phyloP scores from a whole-genome alignment of 2,888 invertebrate genomes.

The Phanerotoma sp. region DNA sequence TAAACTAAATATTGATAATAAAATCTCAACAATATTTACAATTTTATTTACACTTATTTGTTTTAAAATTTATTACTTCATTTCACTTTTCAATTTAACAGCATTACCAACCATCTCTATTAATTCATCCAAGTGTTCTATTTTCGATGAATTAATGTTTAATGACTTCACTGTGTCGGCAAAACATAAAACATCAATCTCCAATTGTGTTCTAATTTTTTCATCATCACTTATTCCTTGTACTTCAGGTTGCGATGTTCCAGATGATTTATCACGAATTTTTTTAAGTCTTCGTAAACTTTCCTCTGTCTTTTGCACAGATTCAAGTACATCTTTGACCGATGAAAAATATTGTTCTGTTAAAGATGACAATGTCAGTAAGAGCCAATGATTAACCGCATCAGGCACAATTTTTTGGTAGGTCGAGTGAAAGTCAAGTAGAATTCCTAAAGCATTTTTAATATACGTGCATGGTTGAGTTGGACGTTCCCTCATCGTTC shows the following conservation, averaged over 20 bases:
- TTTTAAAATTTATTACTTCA: conserved; percentile 26
- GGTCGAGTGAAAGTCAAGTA: conserved; percentile 63
- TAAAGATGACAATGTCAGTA: conserved; percentile 56
- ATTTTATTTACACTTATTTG: neutral
- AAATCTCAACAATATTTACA: conserved; percentile 10
- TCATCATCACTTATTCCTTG: conserved; percentile 83
- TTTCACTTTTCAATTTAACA: conserved; percentile 56
- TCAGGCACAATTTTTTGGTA: conserved; percentile 57
- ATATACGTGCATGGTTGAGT: conserved; percentile 79
- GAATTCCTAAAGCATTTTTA: conserved; percentile 65
- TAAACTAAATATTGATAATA: neutral
- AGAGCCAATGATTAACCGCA: conserved; percentile 55
- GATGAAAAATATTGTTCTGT: conserved; percentile 68
- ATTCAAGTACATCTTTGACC: conserved; percentile 85
- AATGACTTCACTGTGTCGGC: conserved; percentile 60
- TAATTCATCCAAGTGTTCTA: conserved; percentile 59
- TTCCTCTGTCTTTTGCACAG: conserved; percentile 94
- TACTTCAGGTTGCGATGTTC: conserved; percentile 58
- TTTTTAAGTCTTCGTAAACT: conserved; percentile 87
- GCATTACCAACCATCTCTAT: conserved; percentile 67
- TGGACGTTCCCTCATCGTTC: conserved; percentile 87
- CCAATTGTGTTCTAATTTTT: conserved; percentile 89
- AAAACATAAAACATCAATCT: conserved; percentile 81
- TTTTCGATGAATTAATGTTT: conserved; percentile 60
- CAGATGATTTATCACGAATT: conserved; percentile 66